Evolutionary conservation across 2,113 vertebrate genomes (phyloP), one percentile per base, ranked within the genome.

Genomic region (Pipa parva): DNA sequence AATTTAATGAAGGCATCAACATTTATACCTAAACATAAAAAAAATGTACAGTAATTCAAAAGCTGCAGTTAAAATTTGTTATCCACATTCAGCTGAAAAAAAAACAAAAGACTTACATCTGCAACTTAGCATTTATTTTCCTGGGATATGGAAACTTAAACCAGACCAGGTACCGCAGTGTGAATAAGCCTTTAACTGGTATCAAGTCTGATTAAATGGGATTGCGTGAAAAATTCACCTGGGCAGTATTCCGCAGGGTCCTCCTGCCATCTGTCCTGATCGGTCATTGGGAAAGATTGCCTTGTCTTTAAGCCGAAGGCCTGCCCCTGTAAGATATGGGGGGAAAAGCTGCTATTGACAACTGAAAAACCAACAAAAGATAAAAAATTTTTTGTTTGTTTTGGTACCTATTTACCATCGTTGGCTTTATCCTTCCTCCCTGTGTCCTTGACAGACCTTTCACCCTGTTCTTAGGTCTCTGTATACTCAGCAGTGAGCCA

Each of bases 211-310:
- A n/a, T n/a, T n/a, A n/a, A n/a, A n/a, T n/a, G n/a, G n/a, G n/a
- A n/a, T n/a, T n/a, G n/a, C n/a, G n/a, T n/a, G n/a, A n/a, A n/a
- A 13, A 13, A 73, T 81, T 75, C 52, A 93, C 90, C 88, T 64
- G 83, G 75, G 71, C 1, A 17, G 50, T 87, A 90, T 56, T 85
- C 84, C 69, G 73, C 49, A 0, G 74, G 77, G 72, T 84, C 75
- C 66, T 92, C 85, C 17, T 80, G 76, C 71, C 78, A 77, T 28
- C 42, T 68, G 49, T 0, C 55, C 55, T 73, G 73, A 61, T 81
- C 76, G 65, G 72, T 69, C 67, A 66, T 63, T 31, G 56, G 1
- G 0, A 7, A 58, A 33, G 51, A 2, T 71, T 36, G 59, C 7
- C 39, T 27, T 37, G 56, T 22, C 28, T 18, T 37, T n/a, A 51